A percentile compares a stretch with the other conserved stretches of the same genome.
phyloP scores from a whole-genome alignment of 2,113 vertebrate genomes.

The Hassar affinis region DNA sequence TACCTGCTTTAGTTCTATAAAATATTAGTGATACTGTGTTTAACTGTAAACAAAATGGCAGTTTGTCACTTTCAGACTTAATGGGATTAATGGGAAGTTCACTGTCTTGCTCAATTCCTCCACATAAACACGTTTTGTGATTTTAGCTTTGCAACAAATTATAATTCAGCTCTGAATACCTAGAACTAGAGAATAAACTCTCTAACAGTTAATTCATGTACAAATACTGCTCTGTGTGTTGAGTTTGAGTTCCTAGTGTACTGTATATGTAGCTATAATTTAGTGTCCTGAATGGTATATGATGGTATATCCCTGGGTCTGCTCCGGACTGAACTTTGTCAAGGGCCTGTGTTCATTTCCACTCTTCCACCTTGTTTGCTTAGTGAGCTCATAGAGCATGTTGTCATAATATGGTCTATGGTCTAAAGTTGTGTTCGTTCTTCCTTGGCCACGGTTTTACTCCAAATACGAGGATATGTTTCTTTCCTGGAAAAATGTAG shows the following conservation, averaged over 20 bases:
- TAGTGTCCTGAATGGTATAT: not conserved
- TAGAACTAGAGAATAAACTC: not conserved
- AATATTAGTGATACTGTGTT: not conserved
- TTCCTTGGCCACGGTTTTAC: constrained; percentile 20
- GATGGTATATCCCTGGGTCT: not conserved
- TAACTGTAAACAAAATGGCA: not conserved
- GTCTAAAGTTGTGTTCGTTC: constrained; percentile 14
- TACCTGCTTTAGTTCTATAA: not conserved
- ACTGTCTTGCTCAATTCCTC: not conserved
- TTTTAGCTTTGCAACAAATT: not conserved
- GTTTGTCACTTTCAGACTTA: not conserved
- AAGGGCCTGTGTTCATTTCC: constrained; percentile 42
- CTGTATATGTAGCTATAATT: not conserved
- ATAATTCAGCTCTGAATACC: not conserved
- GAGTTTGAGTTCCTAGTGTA: not conserved
- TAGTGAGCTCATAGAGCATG: constrained; percentile 38
- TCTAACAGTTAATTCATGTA: not conserved
- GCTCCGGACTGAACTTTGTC: constrained; percentile 17
- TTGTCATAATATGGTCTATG: constrained; percentile 32
- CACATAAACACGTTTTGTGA: not conserved
- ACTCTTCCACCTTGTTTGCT: constrained; percentile 42
- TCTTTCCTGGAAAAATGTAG: constrained; percentile 27
- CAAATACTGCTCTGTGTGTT: not conserved
- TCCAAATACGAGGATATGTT: constrained; percentile 32
- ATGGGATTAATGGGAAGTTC: not conserved